Base-by-base conservation (phyloP, 2,113 vertebrate genomes). In the Brachypodius melanocephalos region DNA sequence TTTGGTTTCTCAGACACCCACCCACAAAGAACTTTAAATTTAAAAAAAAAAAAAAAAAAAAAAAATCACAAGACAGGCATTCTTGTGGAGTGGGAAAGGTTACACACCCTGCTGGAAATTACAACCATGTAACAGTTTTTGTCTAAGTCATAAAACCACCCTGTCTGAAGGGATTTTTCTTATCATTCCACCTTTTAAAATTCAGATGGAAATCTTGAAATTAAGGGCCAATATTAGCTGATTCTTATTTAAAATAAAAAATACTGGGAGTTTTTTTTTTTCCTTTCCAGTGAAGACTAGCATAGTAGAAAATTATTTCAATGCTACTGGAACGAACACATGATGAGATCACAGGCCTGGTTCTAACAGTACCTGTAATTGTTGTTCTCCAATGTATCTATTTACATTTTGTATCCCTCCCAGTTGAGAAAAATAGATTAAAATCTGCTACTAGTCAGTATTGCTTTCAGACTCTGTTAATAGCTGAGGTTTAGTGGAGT, bases 401-500 rank as follows among this genome's bases (percentile, higher is more conserved):
- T 82, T 95, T 90, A 89, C 80, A 66, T 91, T 96, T 93, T 85
- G 34, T 74, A 63, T 93, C 78, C 69, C 72, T 89, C 92, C 72
- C 85, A 81, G 40, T 1, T 93, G 90, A 78, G 92, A 93, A 83
- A 94, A 91, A 80, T 1, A 94, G 88, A 96, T 95, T 94, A 77
- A 91, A 91, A 94, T 95, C 95, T 89, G 63, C 67, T 88, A 10
- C 72, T n/a, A 55, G 81, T 94, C 9, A 8, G 78, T 88, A 67
- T 88, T 91, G 59, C 67, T 85, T 95, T 96, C 89, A 91, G 85
- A 71, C 54, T 82, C 38, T 55, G 38, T 54, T 80, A 80, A 80
- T 66, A 80, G 82, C 55, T 85, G 51, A 57, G 71, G 89, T 82
- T 87, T 94, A 25, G 67, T 57, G 68, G 61, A 36, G 40, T 34